These are phyloP conservation scores for Biston betularia DNA, from an alignment of 2,888 invertebrate genomes.

Conservation along the genomic window DNA sequence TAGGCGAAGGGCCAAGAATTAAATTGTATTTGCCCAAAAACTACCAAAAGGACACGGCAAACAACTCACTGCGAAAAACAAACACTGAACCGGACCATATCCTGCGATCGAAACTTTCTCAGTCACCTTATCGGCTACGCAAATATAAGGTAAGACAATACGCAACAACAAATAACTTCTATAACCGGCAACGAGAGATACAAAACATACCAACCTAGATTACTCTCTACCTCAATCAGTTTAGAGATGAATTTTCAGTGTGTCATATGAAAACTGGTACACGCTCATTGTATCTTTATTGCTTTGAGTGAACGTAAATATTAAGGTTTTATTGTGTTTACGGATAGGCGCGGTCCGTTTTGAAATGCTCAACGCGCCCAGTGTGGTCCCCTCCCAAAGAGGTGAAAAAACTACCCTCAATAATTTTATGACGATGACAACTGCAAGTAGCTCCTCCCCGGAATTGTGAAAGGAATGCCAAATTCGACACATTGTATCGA, in stretches of 20 bases:
- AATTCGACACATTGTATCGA: conserved; percentile 72
- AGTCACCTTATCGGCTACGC: conserved; percentile 73
- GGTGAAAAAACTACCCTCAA: conserved; percentile 68
- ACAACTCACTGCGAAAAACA: conserved; percentile 71
- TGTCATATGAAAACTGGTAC: conserved; percentile 59
- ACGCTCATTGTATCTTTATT: conserved; percentile 80
- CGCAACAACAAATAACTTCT: conserved; percentile 77
- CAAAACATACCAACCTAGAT: conserved; percentile 47
- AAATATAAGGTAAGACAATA: conserved; percentile 77
- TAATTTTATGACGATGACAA: conserved; percentile 76
- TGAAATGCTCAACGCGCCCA: conserved; percentile 56
- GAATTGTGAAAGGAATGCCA: conserved; percentile 73
- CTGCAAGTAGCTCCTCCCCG: conserved; percentile 66
- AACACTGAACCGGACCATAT: conserved; percentile 57
- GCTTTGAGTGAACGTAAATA: conserved; percentile 79
- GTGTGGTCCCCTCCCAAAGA: conserved; percentile 83
- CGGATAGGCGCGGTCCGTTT: conserved; percentile 72
- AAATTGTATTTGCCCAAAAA: conserved; percentile 35
- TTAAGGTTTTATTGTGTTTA: conserved; percentile 83
- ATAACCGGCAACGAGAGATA: conserved; percentile 61
- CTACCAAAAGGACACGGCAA: conserved; percentile 46
- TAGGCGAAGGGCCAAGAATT: background rate
- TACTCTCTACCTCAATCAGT: conserved; percentile 34
- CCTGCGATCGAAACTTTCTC: conserved; percentile 60
- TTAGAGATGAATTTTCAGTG: conserved; percentile 46